Percentiles rank a stretch among this genome's conserved stretches.
Evolutionary conservation across 2,797 vertebrate species (phyloP).

Genomic region (Lindbergichthys nudifrons): DNA sequence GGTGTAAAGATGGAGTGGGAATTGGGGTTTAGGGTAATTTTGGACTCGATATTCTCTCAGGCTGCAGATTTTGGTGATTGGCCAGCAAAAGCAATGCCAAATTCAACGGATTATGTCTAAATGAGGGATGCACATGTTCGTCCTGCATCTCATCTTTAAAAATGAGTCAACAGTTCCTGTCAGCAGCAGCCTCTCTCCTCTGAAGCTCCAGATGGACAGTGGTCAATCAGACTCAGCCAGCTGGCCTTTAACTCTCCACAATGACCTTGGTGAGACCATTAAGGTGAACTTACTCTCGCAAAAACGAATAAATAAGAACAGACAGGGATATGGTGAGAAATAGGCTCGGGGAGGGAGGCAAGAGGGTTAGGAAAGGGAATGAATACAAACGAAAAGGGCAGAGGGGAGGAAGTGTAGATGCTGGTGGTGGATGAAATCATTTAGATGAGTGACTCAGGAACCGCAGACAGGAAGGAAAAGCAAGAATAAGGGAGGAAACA

Average conservation of each 20-base stretch:
- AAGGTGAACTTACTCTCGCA: constrained; percentile 33
- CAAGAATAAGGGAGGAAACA: background rate
- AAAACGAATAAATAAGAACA: constrained; percentile 31
- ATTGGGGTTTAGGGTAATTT: background rate
- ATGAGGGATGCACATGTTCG: background rate
- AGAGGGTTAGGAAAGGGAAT: background rate
- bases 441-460: constrained; percentile 23
- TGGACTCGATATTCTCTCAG: background rate
- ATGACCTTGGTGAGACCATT: constrained; percentile 41
- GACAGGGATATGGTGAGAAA: constrained; percentile 12
- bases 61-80: background rate
- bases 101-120: background rate
- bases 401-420: background rate
- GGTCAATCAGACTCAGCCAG: constrained; percentile 41
- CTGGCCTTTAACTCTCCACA: constrained; percentile 37
- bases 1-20: background rate
- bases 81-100: background rate
- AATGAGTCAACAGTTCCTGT: background rate
- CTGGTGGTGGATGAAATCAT: constrained; percentile 24
- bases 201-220: constrained; percentile 55
- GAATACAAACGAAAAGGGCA: background rate
- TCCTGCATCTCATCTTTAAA: background rate
- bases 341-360: background rate
- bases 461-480: constrained; percentile 5
- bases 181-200: background rate